Evolutionary conservation across 2,113 vertebrate species (phyloP), one percentile per base, ranked within the genome.

Genomic region (Anser cygnoides): DNA sequence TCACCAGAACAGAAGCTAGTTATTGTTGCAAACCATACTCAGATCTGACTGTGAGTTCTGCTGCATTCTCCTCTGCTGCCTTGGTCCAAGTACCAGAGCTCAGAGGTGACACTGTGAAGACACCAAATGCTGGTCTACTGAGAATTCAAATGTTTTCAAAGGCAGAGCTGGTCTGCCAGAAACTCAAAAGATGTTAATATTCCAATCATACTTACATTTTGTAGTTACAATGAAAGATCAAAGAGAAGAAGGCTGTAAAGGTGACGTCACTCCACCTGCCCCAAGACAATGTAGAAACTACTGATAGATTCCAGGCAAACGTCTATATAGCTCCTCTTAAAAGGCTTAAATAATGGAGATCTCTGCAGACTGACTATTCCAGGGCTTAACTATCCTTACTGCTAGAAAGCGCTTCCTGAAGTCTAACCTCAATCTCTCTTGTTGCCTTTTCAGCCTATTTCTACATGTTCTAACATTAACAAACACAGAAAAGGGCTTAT

Each of bases 401-500:
- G 44, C 41, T 52, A 67, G 79, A 92, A 92, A 92, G 61, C 0
- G 0, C 43, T 91, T 92, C 52, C 54, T 75, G 11, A 93, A 74
- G 70, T 59, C 89, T 81, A 95, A 84, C 86, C 68, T 94, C 50
- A 43, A 6, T 68, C 68, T 90, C 86, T 76, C n/a, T 87, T 92
- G 73, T 35, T 81, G 57, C 72, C 0, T 0, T 92, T 94, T 93
- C 86, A 86, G 76, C 72, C 88, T 70, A 28, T 62, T 90, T 88
- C 86, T 94, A 29, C 25, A 12, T 1, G 1, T 71, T 12, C 18
- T 88, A 50, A 46, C 50, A 46, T 80, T 2, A 10, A 37, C 37
- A 80, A 87, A 76, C 67, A 35, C 13, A 28, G 88, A 80, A 88
- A 93, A 93, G 79, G 46, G 41, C 55, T 93, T 76, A 68, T 83